Percentiles rank a stretch among this genome's conserved stretches.
phyloP scores from a whole-genome alignment of 2,888 invertebrate genomes.

The Dryobotodes eremita region DNA sequence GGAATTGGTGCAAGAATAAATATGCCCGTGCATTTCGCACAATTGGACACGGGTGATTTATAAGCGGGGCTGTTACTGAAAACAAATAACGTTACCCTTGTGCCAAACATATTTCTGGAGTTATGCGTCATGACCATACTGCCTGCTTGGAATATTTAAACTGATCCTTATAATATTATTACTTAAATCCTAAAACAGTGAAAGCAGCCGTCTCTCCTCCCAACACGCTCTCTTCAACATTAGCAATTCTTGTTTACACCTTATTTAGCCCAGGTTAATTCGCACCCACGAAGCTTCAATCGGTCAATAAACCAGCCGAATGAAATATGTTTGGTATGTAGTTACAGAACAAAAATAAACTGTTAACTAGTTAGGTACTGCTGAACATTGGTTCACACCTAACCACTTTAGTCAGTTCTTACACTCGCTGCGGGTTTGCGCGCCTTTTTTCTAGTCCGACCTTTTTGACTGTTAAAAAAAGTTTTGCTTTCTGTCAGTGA shows the following conservation, averaged over 20 bases:
- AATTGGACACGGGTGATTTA: constrained; percentile 27
- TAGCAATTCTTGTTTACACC: constrained; percentile 56
- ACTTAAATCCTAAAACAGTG: constrained; percentile 13
- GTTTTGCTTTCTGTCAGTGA: constrained; percentile 34
- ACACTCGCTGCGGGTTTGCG: constrained; percentile 78
- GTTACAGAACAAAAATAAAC: constrained; percentile 86
- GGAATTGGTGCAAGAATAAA: neutral
- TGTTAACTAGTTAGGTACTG: constrained; percentile 73
- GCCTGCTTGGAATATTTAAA: constrained; percentile 24
- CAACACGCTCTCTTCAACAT: constrained; percentile 27
- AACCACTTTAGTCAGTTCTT: constrained; percentile 81
- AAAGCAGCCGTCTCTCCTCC: constrained; percentile 19
- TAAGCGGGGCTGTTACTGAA: constrained; percentile 33
- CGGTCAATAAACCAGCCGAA: constrained; percentile 65
- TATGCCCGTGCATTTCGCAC: constrained; percentile 23
- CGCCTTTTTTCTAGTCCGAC: constrained; percentile 73
- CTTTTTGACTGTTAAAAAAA: constrained; percentile 56
- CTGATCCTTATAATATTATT: constrained; percentile 12
- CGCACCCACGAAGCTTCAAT: constrained; percentile 53
- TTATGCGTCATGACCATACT: constrained; percentile 41
- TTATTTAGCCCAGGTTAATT: constrained; percentile 59
- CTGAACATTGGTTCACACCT: constrained; percentile 82
- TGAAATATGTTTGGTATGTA: constrained; percentile 78
- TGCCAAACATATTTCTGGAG: constrained; percentile 46
- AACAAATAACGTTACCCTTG: constrained; percentile 48